Evolutionary conservation across 2,888 invertebrate genomes (phyloP), one percentile per base, ranked within the genome.

Genomic region (Thera obeliscata): DNA sequence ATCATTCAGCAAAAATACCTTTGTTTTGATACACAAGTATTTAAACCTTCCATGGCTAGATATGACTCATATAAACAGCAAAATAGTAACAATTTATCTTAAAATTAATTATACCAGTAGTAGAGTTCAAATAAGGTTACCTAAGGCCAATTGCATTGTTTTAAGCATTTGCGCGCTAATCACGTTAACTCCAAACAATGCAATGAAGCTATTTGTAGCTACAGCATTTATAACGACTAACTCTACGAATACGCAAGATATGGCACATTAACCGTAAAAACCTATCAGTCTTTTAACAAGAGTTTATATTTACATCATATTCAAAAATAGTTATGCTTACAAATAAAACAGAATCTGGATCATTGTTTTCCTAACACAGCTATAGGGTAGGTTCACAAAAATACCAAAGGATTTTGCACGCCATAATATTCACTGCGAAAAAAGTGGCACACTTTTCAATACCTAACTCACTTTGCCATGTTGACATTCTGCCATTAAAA

Each of bases 221-320:
- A 63, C 67, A 61, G 67, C 69, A 69, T 70, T 71, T 68, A 67
- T 58, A 67, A 70, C 61, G 61, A 56, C 73, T 74, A 77, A 61
- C 43, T 70, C 71, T 77, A 74, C 75, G 73, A 72, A 69, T 73
- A 77, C 72, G 74, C 78, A 78, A 86, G 87, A 90, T 90, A 91
- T 92, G 93, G 93, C 93, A 92, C 91, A 86, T 87, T 84, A 76
- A 85, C 81, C 83, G 82, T 91, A 89, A 73, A 86, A 86, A 84
- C 78, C 90, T 92, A 92, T 93, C 93, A 93, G 93, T 93, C 93
- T 92, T 92, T 87, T 71, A 82, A 82, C 76, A 82, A 80, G 78
- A 83, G 78, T 82, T 81, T 81, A 79, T 81, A 81, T 84, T 78
- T 85, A 82, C 81, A 82, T 76, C 73, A 77, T 48, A 22, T 56